Percentiles rank a stretch among this genome's conserved stretches.
Evolutionary conservation across 2,888 invertebrate genomes (phyloP).

Genomic region (Hypomecis atomaria): DNA sequence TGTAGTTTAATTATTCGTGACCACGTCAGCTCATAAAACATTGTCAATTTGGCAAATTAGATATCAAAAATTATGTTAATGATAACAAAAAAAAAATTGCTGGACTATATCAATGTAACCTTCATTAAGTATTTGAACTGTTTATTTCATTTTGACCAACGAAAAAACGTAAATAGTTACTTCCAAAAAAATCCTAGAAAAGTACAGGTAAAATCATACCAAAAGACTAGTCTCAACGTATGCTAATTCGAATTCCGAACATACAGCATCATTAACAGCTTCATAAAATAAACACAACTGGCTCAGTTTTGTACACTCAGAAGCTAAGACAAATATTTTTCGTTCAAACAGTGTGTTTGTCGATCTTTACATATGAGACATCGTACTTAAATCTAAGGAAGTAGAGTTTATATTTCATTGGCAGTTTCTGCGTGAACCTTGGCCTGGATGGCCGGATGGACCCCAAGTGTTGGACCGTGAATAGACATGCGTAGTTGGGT

Average conservation of each 20-base stretch:
- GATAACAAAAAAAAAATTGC: no score
- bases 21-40: no score
- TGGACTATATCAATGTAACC: no score
- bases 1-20: no score
- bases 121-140: no score
- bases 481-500: not conserved
- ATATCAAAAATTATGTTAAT: no score
- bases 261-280: conserved; percentile 22
- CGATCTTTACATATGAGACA: not conserved
- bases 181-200: no score
- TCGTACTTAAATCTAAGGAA: not conserved
- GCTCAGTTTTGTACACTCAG: conserved; percentile 20
- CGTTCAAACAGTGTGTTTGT: conserved; percentile 17
- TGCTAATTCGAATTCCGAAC: conserved; percentile 12
- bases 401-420: conserved; percentile 13
- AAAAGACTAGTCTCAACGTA: not conserved
- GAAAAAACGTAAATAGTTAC: not conserved
- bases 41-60: no score
- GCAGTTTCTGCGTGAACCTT: conserved; percentile 14
- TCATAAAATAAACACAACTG: conserved; percentile 11
- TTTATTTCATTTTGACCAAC: not conserved
- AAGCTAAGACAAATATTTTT: conserved; percentile 25
- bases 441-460: conserved; percentile 18
- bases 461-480: conserved; percentile 26
- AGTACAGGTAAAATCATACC: not conserved